These are phyloP conservation scores for Rhinatrema bivittatum DNA, from an alignment of 2,797 vertebrate genomes.

Conservation along the genomic window DNA sequence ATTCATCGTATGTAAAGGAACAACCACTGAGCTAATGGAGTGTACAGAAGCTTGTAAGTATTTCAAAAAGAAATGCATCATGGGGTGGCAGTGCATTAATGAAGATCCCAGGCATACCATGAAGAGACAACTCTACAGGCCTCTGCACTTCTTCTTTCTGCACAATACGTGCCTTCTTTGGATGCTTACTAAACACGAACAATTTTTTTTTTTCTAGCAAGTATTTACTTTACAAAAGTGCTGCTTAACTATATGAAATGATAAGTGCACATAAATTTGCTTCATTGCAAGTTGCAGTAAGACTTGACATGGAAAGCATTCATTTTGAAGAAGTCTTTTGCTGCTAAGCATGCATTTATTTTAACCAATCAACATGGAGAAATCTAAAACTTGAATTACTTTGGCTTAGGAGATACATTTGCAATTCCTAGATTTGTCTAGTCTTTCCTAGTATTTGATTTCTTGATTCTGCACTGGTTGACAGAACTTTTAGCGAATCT, in stretches of 20 bases:
- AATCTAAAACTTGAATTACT: no score
- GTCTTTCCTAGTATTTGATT: no score
- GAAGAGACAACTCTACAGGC: not conserved
- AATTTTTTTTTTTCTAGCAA: not conserved
- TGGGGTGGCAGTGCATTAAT: accelerated
- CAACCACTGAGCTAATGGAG: not conserved
- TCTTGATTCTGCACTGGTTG: no score
- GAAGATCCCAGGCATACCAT: not conserved
- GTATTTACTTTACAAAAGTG: not conserved
- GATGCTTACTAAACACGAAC: not conserved
- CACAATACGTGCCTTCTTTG: not conserved
- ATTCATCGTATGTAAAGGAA: no score
- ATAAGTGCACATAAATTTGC: accelerated
- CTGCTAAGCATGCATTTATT: no score
- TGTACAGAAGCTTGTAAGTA: not conserved
- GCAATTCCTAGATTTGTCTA: no score
- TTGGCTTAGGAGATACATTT: no score
- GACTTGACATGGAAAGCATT: accelerated
- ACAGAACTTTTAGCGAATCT: no score
- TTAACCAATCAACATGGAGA: no score
- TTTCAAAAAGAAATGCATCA: not conserved
- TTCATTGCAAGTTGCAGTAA: not conserved
- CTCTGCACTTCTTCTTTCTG: not conserved
- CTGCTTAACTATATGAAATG: not conserved
- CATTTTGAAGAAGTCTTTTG: not conserved